These are phyloP conservation scores for Drosophila sp. DNA, from an alignment of 1,140 invertebrate species.

Conservation along the genomic window DNA sequence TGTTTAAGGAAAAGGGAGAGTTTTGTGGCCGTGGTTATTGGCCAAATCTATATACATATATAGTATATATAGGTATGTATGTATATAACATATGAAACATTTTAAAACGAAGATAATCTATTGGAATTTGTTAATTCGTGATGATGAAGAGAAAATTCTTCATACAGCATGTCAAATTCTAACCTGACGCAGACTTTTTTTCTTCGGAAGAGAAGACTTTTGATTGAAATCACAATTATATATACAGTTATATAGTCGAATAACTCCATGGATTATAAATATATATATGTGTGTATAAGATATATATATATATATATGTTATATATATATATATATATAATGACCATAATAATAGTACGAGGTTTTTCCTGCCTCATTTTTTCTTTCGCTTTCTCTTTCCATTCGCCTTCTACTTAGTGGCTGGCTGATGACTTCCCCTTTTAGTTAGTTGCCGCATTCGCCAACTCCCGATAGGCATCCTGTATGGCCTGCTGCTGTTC, in stretches of 20 bases:
- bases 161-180: constrained; percentile 71
- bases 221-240: constrained; percentile 74
- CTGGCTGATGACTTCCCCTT: not conserved
- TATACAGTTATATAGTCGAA: constrained; percentile 57
- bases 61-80: constrained; percentile 32
- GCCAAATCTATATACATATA: constrained; percentile 58
- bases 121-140: constrained; percentile 58
- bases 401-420: not conserved
- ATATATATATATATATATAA: constrained; percentile 26
- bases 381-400: not conserved
- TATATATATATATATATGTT: constrained; percentile 35
- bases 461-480: constrained; percentile 84
- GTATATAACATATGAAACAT: constrained; percentile 59
- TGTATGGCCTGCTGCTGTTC: constrained; percentile 93
- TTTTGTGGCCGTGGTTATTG: constrained; percentile 48
- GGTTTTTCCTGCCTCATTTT: not conserved
- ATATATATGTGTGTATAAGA: constrained; percentile 30
- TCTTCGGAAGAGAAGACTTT: constrained; percentile 70
- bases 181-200: constrained; percentile 68
- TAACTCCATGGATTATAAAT: constrained; percentile 45
- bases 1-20: constrained; percentile 23
- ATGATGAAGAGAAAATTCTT: constrained; percentile 39
- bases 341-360: not conserved
- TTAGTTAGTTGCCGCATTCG: constrained; percentile 49
- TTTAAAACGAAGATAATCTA: constrained; percentile 65